Conservation (phyloP, 2,888 invertebrate genomes). For the Hartigia nigra region DNA sequence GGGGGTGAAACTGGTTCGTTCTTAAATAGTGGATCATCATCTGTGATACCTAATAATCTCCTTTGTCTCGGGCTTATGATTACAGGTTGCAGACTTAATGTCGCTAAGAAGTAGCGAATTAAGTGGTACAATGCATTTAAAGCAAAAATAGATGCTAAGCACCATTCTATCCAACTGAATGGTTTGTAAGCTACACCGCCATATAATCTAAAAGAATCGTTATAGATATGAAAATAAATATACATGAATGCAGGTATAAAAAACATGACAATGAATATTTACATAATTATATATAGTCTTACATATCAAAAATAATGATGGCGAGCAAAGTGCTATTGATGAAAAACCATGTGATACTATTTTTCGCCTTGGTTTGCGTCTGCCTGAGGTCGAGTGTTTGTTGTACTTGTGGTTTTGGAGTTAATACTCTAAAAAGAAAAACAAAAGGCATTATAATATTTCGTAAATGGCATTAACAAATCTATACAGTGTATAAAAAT, state of each 20-base stretch:
- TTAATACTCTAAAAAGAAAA: conserved; percentile 47
- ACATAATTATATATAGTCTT: conserved; percentile 52
- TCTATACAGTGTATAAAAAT: neutral
- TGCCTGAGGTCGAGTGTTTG: conserved; percentile 70
- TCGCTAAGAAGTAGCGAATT: conserved; percentile 65
- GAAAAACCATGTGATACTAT: conserved; percentile 71
- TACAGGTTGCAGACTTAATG: conserved; percentile 65
- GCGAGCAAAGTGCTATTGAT: conserved; percentile 70
- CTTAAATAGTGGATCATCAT: conserved; percentile 59
- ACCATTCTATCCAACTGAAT: conserved; percentile 58
- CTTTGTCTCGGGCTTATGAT: conserved; percentile 68
- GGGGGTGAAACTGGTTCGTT: conserved; percentile 33
- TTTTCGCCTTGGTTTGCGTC: conserved; percentile 67
- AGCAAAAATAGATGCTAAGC: conserved; percentile 63
- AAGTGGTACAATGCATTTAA: conserved; percentile 70
- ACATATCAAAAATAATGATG: conserved; percentile 73
- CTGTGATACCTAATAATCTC: conserved; percentile 68
- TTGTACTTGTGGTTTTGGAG: conserved; percentile 67
- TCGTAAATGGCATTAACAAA: conserved; percentile 1
- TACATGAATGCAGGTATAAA: neutral
- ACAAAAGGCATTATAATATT: neutral
- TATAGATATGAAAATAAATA: neutral
- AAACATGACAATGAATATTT: conserved; percentile 4
- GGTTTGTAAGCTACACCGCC: conserved; percentile 54
- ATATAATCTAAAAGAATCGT: conserved; percentile 44